Conservation (phyloP, 2,113 vertebrate genomes). For the Chaetodon trifascialis region DNA sequence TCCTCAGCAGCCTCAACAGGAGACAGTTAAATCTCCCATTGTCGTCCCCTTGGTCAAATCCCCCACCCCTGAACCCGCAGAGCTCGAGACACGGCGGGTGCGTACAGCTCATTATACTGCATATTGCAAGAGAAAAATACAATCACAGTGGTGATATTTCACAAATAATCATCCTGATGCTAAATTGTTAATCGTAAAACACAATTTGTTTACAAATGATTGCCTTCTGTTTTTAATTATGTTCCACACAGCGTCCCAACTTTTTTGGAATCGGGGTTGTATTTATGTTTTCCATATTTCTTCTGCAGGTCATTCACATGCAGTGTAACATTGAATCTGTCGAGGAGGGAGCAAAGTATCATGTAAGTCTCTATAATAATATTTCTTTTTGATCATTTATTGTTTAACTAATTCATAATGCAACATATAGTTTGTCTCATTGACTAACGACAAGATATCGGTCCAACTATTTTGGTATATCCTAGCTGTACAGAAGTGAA, state of each 20-base stretch:
- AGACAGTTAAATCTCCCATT: conserved; percentile 91
- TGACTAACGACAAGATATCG: background rate
- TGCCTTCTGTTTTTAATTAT: no score
- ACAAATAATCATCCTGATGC: background rate
- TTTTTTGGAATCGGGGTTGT: background rate
- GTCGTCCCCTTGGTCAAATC: conserved; percentile 93
- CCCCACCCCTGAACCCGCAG: conserved; percentile 94
- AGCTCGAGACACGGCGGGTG: conserved; percentile 96
- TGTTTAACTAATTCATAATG: background rate
- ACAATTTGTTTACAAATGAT: no score
- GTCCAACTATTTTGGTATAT: background rate
- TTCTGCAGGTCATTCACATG: conserved; percentile 92
- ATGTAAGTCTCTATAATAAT: conserved; percentile 80
- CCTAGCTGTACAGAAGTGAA: background rate
- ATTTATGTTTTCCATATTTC: background rate
- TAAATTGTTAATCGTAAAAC: background rate
- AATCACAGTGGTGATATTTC: background rate
- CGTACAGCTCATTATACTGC: conserved; percentile 10
- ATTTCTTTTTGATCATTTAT: background rate
- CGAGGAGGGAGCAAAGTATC: conserved; percentile 95
- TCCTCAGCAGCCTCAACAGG: conserved; percentile 93
- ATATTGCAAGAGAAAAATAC: background rate
- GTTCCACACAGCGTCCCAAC: no score
- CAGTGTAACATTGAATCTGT: conserved; percentile 95
- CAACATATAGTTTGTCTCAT: background rate